Evolutionary conservation across 2,797 vertebrate species (phyloP), one percentile per base, ranked within the genome.

Genomic region (Columba guinea): DNA sequence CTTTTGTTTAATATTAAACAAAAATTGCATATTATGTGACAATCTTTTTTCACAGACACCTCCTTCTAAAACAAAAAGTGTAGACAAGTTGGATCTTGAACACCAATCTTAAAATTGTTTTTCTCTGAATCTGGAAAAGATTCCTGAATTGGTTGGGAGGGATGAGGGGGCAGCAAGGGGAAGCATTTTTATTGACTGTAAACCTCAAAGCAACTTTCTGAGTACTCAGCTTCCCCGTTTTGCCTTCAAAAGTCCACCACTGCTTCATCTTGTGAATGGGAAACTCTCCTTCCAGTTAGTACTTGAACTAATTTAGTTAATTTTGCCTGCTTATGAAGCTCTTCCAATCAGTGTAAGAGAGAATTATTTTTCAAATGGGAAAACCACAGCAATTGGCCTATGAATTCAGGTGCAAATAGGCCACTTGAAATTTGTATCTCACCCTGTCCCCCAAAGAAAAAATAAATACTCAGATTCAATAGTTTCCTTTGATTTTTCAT

Each of bases 1-100:
- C 19, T 84, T 89, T 64, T 51, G 39, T 58, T 93, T 78, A 85
- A 77, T 67, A 69, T 83, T 87, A 84, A 91, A 82, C 18, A 77
- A 70, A 84, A 84, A 32, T 68, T 76, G 34, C 48, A 9, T 11
- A 75, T 32, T 13, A 52, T 70, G 32, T 9, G 18, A 56, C 1
- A 4, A 34, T 35, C 32, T 83, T 59, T 71, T 58, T 71, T 48
- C 32, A 79, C 0, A 0, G 39, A 73, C 8, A 60, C 7, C 21
- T 65, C 48, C 7, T 62, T 65, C 60, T 73, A 68, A 70, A 88
- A 52, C 11, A 11, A 84, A 85, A 88, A 10, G 39, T 69, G 13
- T 37, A 80, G 14, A 14, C 4, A 19, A 63, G 22, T 4, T 71
- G 34, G n/a, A 56, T 84, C 80, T 84, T 64, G 21, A 84, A 73